These are phyloP conservation scores for Tiliacea aurago DNA, from an alignment of 2,888 invertebrate species.

Conservation along the genomic window DNA sequence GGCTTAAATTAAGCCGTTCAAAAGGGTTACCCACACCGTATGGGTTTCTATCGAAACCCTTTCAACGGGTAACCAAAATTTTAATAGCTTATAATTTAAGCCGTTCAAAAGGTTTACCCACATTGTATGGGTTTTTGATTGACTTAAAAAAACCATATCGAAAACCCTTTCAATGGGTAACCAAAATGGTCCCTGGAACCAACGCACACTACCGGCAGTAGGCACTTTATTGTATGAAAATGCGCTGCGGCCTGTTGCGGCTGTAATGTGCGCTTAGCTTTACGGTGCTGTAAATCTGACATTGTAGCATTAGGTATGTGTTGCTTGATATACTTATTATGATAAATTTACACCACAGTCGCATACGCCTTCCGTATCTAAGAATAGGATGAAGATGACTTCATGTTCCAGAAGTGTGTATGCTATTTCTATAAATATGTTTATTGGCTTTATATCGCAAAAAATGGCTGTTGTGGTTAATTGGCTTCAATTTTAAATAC, in stretches of 20 bases:
- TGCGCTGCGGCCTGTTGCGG: not conserved
- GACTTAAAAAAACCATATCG: no score
- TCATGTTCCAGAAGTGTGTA: not conserved
- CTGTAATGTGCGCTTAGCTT: not conserved
- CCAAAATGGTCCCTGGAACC: not conserved
- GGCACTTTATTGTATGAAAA: no score
- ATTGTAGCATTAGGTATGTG: not conserved
- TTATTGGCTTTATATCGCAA: slow-evolving; percentile 3
- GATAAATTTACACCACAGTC: not conserved
- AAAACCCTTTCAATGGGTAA: no score
- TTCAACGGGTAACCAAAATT: no score
- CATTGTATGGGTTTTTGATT: no score
- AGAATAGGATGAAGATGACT: slow-evolving; percentile 20
- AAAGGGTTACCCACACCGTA: no score
- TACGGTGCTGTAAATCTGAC: not conserved
- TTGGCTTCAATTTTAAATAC: slow-evolving; percentile 15
- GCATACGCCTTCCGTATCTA: slow-evolving; percentile 8
- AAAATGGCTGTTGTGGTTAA: slow-evolving; percentile 29
- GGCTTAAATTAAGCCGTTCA: no score
- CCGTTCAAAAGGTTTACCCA: no score
- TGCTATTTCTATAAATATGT: slow-evolving; percentile 25
- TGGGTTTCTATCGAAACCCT: no score
- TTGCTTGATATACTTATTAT: not conserved
- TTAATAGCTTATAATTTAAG: no score
- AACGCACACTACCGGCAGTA: not conserved